Evolutionary conservation across 2,797 vertebrate species (phyloP).

Genomic region (Sebastes reedi): DNA sequence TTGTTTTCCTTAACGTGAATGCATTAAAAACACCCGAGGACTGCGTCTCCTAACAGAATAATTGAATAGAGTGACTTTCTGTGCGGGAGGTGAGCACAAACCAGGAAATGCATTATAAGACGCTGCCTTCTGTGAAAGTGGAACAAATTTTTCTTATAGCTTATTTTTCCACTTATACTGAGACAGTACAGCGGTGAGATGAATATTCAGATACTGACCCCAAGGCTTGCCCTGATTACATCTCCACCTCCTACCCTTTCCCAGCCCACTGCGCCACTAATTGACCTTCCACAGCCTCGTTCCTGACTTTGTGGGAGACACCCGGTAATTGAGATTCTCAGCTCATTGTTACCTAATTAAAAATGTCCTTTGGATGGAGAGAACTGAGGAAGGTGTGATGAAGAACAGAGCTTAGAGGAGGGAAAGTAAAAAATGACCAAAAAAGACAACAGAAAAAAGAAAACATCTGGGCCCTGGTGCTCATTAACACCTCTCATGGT

Average conservation of each 20-base stretch:
- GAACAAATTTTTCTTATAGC: not conserved
- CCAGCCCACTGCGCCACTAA: not conserved
- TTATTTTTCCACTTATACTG: not conserved
- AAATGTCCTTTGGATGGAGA: constrained; percentile 29
- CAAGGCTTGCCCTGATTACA: constrained; percentile 5
- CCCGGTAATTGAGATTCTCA: constrained; percentile 67
- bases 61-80: not conserved
- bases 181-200: not conserved
- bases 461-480: constrained; percentile 38
- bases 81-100: not conserved
- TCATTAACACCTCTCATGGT: constrained; percentile 47
- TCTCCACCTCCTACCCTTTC: not conserved
- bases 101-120: constrained; percentile 8
- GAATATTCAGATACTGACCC: constrained; percentile 31
- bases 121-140: not conserved
- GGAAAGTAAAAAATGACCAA: constrained; percentile 13
- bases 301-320: constrained; percentile 64
- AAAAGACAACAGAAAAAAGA: not conserved
- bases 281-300: constrained; percentile 6
- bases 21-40: not conserved
- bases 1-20: constrained; percentile 21
- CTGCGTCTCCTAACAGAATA: not conserved
- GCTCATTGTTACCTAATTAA: constrained; percentile 72
- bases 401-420: not conserved
- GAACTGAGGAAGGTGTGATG: constrained; percentile 20